Evolutionary conservation across 1,140 invertebrate genomes (phyloP), one percentile per base, ranked within the genome.

Genomic region (Scylla paramamosain): DNA sequence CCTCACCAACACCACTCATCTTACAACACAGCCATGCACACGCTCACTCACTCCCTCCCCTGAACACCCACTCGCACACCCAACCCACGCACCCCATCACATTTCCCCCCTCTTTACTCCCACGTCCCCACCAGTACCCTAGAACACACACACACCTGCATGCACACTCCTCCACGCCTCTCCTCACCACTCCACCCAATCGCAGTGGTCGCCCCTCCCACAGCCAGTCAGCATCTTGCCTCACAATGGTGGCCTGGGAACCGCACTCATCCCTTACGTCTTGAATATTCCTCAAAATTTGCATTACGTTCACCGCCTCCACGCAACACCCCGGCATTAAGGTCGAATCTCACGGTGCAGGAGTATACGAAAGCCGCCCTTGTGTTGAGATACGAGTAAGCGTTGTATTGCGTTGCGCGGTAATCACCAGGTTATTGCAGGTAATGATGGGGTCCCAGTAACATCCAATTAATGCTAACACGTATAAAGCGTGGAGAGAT

Each of bases 391-490:
- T n/a, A 7, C 6, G 52, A 20, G 20, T 77, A n/a, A 77, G 20
- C 67, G 1, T 20, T 77, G 67, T 77, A 20, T n/a, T 77, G 67
- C 6, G n/a, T 12, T n/a, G 12, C 12, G 20, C 67, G 67, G 67
- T 77, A 77, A 77, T 77, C 67, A n/a, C 67, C 67, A 16, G 67
- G 67, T 77, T 77, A 77, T n/a, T 77, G 67, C 67, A 77, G 20
- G 20, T 77, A 77, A 77, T 77, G 67, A n/a, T 12, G n/a, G 67
- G 67, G 67, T 77, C 20, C 67, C 8, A 20, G 67, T 77, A 77
- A 77, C 67, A 77, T 77, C n/a, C 67, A 77, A 77, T 77, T 77
- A 77, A n/a, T 77, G 67, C 67, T 16, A 77, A 77, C 67, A 77
- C 20, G 8, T 77, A 77, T 77, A 77, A 77, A 77, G 67, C n/a